A percentile compares a stretch with the other conserved stretches of the same genome.
Evolutionary conservation across 2,888 invertebrate species (phyloP).

Genomic region (Pyrrhia umbra): DNA sequence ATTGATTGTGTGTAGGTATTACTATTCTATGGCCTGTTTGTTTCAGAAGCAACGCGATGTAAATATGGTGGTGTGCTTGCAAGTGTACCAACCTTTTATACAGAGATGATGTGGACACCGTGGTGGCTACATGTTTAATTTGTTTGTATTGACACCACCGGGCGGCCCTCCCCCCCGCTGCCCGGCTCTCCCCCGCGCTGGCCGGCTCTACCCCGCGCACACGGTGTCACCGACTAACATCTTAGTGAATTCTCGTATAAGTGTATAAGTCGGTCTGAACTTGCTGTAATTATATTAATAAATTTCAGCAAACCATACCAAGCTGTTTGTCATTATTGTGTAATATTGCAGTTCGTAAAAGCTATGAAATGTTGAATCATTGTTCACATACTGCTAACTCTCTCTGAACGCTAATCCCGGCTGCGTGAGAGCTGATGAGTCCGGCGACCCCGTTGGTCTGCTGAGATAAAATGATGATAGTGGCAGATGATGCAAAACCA

Average conservation of each 20-base stretch:
- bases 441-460: too few relatives aligned
- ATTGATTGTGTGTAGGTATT: background rate
- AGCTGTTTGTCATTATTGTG: constrained; percentile 23
- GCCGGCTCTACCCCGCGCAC: too few relatives aligned
- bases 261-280: constrained; percentile 52
- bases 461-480: too few relatives aligned
- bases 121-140: constrained; percentile 50
- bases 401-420: too few relatives aligned
- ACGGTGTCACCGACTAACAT: constrained; percentile 9
- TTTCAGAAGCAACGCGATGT: constrained; percentile 75
- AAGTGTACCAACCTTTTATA: constrained; percentile 50
- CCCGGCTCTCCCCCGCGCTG: background rate
- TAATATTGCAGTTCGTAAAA: background rate
- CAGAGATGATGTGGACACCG: constrained; percentile 50
- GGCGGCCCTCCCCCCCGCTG: constrained; percentile 10
- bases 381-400: too few relatives aligned
- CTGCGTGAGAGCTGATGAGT: too few relatives aligned
- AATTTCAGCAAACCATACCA: constrained; percentile 46
- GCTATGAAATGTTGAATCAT: too few relatives aligned
- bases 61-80: constrained; percentile 43
- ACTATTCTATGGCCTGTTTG: constrained; percentile 28
- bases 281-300: constrained; percentile 60
- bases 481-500: too few relatives aligned
- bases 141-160: constrained; percentile 61
- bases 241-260: constrained; percentile 39